phyloP scores from a whole-genome alignment of 2,888 invertebrate species.

The Scaptomyza caliginosa region DNA sequence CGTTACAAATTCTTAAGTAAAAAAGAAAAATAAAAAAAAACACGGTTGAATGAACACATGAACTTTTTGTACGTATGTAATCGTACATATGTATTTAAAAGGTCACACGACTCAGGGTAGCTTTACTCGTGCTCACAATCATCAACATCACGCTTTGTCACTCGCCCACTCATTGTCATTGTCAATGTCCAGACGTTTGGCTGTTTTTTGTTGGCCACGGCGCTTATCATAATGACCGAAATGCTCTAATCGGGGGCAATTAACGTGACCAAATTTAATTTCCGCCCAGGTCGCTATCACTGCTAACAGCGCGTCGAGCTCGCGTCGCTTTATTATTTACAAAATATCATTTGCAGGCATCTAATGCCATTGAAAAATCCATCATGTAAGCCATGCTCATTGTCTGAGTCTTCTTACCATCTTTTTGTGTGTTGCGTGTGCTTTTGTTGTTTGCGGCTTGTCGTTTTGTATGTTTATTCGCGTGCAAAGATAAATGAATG shows the following conservation, averaged over 20 bases:
- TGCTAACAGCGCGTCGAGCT: conserved; percentile 3
- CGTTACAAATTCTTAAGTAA: conserved; percentile 25
- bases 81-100: conserved; percentile 6
- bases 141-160: background rate
- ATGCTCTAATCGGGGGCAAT: conserved; percentile 74
- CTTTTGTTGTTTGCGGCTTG: conserved; percentile 35
- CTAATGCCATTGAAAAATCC: conserved; percentile 70
- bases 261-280: conserved; percentile 76
- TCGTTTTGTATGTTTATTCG: conserved; percentile 53
- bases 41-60: background rate
- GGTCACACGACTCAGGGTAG: background rate
- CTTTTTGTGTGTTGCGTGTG: conserved; percentile 38
- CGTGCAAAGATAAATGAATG: conserved; percentile 60
- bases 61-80: background rate
- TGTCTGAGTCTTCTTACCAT: conserved; percentile 11
- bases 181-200: conserved; percentile 47
- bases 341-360: conserved; percentile 69
- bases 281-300: conserved; percentile 71
- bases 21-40: background rate
- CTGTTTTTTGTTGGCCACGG: conserved; percentile 15
- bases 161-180: conserved; percentile 44
- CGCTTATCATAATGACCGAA: conserved; percentile 75
- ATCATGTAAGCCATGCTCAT: conserved; percentile 64
- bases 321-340: conserved; percentile 60
- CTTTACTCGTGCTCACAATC: background rate